A percentile compares a stretch with the other conserved stretches of the same genome.
phyloP scores from a whole-genome alignment of 2,797 vertebrate species.

The Parauchenoglanis ngamensis region DNA sequence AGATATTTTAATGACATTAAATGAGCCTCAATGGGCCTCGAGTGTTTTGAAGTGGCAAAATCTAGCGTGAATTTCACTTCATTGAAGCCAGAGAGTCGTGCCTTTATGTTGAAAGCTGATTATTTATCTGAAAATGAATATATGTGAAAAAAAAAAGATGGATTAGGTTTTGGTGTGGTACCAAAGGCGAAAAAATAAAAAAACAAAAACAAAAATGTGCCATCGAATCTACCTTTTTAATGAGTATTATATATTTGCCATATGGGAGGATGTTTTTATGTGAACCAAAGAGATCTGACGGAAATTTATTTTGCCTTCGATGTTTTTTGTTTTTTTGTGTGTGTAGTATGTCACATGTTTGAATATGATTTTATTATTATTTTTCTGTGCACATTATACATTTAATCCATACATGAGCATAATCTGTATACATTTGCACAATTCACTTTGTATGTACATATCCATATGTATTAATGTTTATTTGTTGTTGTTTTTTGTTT shows the following conservation, averaged over 20 bases:
- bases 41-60: background rate
- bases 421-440: constrained; percentile 83
- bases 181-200: constrained; percentile 3
- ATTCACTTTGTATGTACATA: constrained; percentile 77
- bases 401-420: constrained; percentile 76
- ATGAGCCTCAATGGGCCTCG: no score
- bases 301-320: constrained; percentile 23
- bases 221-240: constrained; percentile 34
- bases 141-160: background rate
- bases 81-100: background rate
- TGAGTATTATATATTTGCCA: constrained; percentile 42
- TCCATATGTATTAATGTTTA: constrained; percentile 67
- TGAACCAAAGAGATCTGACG: constrained; percentile 51
- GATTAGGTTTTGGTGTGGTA: constrained; percentile 20
- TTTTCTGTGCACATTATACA: constrained; percentile 77
- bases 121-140: background rate
- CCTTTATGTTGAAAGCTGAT: constrained; percentile 31
- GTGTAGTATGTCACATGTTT: constrained; percentile 70
- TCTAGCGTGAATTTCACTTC: background rate
- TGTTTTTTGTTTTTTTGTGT: background rate
- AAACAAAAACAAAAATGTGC: constrained; percentile 5
- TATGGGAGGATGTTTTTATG: constrained; percentile 45
- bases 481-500: constrained; percentile 55
- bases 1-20: background rate
- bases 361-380: constrained; percentile 63